Evolutionary conservation across 1,140 invertebrate species (phyloP).

Genomic region (Ruditapes philippinarum): DNA sequence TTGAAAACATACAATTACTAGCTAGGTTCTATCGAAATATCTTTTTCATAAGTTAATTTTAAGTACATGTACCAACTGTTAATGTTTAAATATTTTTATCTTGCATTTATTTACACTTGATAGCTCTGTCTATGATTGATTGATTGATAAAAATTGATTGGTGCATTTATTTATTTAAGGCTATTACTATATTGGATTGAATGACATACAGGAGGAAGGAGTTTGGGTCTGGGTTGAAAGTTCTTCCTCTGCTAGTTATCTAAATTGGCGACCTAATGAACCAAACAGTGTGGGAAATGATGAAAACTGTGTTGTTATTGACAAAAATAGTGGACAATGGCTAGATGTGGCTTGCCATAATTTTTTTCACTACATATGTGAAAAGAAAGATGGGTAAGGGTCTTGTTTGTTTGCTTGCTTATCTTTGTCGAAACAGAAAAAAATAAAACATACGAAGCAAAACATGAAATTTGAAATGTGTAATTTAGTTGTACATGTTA

Average conservation of each 20-base stretch:
- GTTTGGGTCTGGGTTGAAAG: not conserved
- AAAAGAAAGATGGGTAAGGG: not conserved
- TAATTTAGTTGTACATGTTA: not conserved
- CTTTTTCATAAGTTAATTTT: no score
- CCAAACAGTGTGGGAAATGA: not conserved
- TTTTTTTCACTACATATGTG: not conserved
- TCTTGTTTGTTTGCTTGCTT: not conserved
- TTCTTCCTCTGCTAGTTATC: not conserved
- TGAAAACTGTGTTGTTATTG: not conserved
- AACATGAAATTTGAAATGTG: no score
- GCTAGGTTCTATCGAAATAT: no score
- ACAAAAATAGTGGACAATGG: not conserved
- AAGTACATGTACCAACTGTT: no score
- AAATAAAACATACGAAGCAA: no score
- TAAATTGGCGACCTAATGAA: not conserved
- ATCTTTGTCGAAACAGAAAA: not conserved
- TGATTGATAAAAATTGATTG: no score
- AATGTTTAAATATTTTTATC: no score
- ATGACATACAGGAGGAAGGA: not conserved
- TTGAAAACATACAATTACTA: no score
- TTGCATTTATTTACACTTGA: no score
- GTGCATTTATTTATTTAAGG: no score
- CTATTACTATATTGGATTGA: not conserved
- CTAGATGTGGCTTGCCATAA: not conserved
- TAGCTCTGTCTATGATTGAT: no score